Base-by-base conservation (phyloP, 2,888 invertebrate species). In the Ophioninae sp. region DNA sequence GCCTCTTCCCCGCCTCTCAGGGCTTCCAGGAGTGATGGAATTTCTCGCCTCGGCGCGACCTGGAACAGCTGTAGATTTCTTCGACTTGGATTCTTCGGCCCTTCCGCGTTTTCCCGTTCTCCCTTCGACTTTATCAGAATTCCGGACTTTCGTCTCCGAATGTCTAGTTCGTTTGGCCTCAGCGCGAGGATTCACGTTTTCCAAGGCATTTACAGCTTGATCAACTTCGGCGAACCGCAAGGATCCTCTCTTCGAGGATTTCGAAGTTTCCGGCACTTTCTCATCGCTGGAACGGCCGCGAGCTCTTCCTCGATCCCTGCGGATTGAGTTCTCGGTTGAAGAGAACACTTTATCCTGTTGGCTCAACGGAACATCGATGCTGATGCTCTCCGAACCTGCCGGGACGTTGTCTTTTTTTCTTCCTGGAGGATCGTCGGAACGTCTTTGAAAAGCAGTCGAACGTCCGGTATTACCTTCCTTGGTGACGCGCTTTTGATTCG, bases 321-420 rank as follows among this genome's bases (percentile, higher is more conserved):
- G 76, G 17, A 37, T 13, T 3, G 81, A 41, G 8, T 67, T 56
- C 75, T 63, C 5, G 79, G 30, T 8, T 20, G 20, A 20, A 6
- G 22, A 22, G 17, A 64, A 6, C 58, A 6, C 59, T 69, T 78
- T 41, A 78, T 37, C 2, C 85, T 84, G 0, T 86, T 85, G 2
- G 76, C 59, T 64, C 10, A 89, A 56, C 5, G 91, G 88, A 65
- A 89, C 72, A 30, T 91, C 88, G 1, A 90, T 86, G 41, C 88
- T 88, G n/a, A 90, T 83, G 51, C 87, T 90, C 72, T 91, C 91
- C 0, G 89, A 89, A 13, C 86, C 89, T 0, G 87, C 86, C 0
- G 88, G 44, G 0, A 85, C 44, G 17, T 79, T 59, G 6, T 90
- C 90, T 2, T 68, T 85, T 77, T 39, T 86, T 74, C 78, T 72